phyloP scores from a whole-genome alignment of 2,888 invertebrate genomes.

The Cantharis nigra region DNA sequence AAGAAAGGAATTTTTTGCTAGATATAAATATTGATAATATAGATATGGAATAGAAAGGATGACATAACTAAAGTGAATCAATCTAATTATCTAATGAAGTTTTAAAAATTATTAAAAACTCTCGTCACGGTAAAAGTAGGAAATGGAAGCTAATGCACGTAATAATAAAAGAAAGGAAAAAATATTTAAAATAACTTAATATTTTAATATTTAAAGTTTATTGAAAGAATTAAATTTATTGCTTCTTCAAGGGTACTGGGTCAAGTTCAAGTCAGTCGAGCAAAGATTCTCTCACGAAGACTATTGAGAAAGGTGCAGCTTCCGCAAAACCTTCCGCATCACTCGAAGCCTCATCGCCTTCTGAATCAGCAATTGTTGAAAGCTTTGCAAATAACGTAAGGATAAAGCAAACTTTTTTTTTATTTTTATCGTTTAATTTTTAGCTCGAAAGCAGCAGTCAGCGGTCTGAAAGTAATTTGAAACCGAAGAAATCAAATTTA shows the following conservation, averaged over 20 bases:
- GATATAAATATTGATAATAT: not conserved
- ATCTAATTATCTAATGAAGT: not conserved
- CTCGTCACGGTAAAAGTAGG: not conserved
- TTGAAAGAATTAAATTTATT: not conserved
- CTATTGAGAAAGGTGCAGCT: constrained; percentile 41
- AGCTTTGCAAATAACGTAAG: constrained; percentile 7
- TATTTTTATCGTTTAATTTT: not conserved
- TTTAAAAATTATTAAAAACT: not conserved
- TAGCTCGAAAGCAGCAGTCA: not conserved
- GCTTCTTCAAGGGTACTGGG: constrained; percentile 31
- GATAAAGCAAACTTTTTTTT: not conserved
- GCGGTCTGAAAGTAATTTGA: not conserved
- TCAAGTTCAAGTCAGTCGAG: constrained; percentile 42
- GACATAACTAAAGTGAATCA: not conserved
- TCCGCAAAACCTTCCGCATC: constrained; percentile 31
- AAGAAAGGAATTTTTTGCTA: not conserved
- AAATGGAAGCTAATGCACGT: not conserved
- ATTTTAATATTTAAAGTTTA: not conserved
- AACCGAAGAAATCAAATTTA: not conserved
- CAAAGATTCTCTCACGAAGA: constrained; percentile 38
- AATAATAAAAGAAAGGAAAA: not conserved
- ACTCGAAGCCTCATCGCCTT: constrained; percentile 24
- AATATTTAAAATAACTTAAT: not conserved
- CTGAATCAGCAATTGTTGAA: not conserved
- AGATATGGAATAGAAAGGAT: not conserved